phyloP scores from a whole-genome alignment of 2,797 vertebrate species.

The Amniataba percoides region DNA sequence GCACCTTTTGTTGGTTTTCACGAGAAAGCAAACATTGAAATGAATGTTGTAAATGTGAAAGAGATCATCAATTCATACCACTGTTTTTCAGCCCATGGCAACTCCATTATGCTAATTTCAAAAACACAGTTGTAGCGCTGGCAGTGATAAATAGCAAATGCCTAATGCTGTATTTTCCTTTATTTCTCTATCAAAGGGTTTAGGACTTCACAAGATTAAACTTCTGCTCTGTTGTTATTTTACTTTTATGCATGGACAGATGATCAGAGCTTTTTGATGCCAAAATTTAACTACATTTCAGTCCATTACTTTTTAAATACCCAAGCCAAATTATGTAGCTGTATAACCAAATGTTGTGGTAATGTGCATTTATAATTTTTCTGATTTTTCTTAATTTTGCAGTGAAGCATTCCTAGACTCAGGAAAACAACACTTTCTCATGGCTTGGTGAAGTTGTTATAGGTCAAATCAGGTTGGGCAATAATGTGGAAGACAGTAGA shows the following conservation, averaged over 20 bases:
- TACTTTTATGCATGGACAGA: conserved; percentile 5
- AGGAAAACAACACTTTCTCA: neutral
- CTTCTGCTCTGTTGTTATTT: conserved; percentile 6
- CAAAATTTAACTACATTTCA: conserved; percentile 5
- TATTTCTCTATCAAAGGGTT: conserved; percentile 22
- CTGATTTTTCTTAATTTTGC: neutral
- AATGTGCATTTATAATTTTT: no score
- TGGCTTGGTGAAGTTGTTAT: neutral
- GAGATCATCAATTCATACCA: conserved; percentile 26
- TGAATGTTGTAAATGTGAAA: neutral
- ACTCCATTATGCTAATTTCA: conserved; percentile 25
- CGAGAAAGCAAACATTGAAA: conserved; percentile 1
- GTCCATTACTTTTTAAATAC: neutral
- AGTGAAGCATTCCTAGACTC: neutral
- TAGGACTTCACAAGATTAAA: conserved; percentile 22
- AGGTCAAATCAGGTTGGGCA: neutral
- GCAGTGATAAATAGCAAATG: conserved; percentile 27
- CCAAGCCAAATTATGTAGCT: neutral
- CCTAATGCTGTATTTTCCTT: neutral
- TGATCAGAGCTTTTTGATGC: conserved; percentile 2
- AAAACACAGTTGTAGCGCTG: neutral
- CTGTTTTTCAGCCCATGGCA: conserved; percentile 33
- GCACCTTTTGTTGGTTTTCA: conserved; percentile 8
- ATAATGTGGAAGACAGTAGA: neutral
- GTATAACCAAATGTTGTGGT: neutral